phyloP scores from a whole-genome alignment of 2,888 invertebrate species.

The Pachydiplax longipennis region DNA sequence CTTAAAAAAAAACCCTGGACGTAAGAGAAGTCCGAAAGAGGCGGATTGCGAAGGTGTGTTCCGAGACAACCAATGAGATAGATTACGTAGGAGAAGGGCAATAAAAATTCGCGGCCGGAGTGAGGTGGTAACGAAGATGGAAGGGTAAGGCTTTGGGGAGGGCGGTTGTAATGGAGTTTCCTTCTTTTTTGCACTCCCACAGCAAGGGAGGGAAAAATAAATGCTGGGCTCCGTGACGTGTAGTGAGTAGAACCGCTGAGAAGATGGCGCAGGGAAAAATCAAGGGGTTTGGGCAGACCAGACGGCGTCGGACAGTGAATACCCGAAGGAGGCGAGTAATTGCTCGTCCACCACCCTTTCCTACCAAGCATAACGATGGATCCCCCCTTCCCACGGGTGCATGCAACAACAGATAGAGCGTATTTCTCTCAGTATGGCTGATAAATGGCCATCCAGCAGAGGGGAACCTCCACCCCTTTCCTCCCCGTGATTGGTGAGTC shows the following conservation, averaged over 20 bases:
- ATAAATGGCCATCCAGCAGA: slow-evolving; percentile 15
- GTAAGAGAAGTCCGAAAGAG: not conserved
- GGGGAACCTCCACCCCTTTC: not conserved
- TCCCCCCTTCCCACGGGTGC: slow-evolving; percentile 6
- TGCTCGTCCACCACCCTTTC: slow-evolving; percentile 22
- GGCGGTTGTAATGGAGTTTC: not conserved
- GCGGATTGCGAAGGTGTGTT: not conserved
- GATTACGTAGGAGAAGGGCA: not conserved
- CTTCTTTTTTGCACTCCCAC: not conserved
- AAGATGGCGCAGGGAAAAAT: slow-evolving; percentile 23
- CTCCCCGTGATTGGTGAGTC: slow-evolving; percentile 32
- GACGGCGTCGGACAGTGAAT: slow-evolving; percentile 5
- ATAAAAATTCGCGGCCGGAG: not conserved
- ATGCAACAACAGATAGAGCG: slow-evolving; percentile 39
- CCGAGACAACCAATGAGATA: not conserved
- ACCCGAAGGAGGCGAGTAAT: slow-evolving; percentile 42
- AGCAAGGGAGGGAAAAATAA: not conserved
- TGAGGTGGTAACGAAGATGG: not conserved
- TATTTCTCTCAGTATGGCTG: slow-evolving; percentile 32
- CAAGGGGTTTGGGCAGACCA: not conserved
- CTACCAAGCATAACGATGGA: slow-evolving; percentile 19
- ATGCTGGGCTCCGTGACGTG: not conserved
- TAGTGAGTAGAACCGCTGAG: slow-evolving; percentile 4
- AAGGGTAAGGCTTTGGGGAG: not conserved
- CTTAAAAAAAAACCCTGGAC: not conserved